These are phyloP conservation scores for Caprella mutica DNA, from an alignment of 2,888 invertebrate species.

Conservation along the genomic window DNA sequence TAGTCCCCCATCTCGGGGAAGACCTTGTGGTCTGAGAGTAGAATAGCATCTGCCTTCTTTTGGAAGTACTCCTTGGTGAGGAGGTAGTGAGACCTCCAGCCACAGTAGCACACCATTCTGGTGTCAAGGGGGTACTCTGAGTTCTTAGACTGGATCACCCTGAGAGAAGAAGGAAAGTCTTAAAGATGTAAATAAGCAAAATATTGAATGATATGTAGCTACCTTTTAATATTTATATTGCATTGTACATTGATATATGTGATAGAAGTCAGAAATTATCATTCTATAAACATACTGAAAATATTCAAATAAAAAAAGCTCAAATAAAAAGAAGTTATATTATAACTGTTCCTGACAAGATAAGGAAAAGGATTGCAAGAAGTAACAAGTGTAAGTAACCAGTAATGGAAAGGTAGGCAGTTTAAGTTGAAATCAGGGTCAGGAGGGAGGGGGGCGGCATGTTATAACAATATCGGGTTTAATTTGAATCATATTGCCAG, in stretches of 20 bases:
- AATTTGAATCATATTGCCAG: too few relatives aligned
- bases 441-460: too few relatives aligned
- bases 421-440: too few relatives aligned
- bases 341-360: too few relatives aligned
- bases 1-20: constrained; percentile 51
- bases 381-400: too few relatives aligned
- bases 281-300: background rate
- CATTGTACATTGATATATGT: background rate
- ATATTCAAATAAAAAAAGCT: background rate
- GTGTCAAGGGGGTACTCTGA: constrained; percentile 53
- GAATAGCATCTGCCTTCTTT: background rate
- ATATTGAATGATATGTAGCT: background rate
- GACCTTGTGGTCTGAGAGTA: background rate
- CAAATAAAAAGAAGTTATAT: too few relatives aligned
- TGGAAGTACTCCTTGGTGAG: constrained; percentile 1
- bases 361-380: too few relatives aligned
- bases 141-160: constrained; percentile 57
- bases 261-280: background rate
- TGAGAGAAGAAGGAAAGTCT: constrained; percentile 37
- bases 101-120: constrained; percentile 52
- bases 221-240: background rate
- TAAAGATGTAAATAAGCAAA: background rate
- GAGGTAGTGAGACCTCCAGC: constrained; percentile 52
- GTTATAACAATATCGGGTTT: too few relatives aligned
- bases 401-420: too few relatives aligned